Evolutionary conservation across 2,797 vertebrate genomes (phyloP).

Genomic region (Scolopax rusticola): DNA sequence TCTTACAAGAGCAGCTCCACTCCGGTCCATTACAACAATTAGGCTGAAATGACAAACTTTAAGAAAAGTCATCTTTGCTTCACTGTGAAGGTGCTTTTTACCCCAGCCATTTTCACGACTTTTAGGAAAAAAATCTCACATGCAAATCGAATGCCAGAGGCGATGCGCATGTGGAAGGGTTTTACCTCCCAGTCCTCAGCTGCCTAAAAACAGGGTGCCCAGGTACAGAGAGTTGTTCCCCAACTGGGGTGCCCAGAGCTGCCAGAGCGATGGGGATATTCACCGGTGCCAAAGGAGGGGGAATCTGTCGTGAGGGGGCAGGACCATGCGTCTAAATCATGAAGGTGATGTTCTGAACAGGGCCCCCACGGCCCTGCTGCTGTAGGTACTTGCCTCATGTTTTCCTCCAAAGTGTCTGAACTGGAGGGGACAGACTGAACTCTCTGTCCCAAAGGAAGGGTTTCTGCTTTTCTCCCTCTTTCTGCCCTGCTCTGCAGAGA

Average conservation of each 20-base stretch:
- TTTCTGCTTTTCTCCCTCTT: neutral
- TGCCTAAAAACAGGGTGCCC: neutral
- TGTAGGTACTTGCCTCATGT: neutral
- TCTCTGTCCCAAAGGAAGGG: neutral
- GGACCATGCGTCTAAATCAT: rapidly evolving
- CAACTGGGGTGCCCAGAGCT: neutral
- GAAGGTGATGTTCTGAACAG: neutral
- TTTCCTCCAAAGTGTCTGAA: neutral
- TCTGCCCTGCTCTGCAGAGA: neutral
- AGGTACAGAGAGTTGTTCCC: neutral
- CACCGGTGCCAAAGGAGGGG: neutral
- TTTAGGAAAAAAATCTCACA: neutral
- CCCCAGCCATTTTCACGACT: neutral
- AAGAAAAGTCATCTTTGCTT: neutral
- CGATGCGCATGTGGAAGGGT: neutral
- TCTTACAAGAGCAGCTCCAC: neutral
- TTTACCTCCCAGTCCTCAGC: neutral
- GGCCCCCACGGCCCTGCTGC: neutral
- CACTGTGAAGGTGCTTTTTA: neutral
- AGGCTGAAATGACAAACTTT: neutral
- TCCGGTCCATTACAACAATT: neutral
- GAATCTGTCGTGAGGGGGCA: neutral
- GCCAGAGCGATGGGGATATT: rapidly evolving
- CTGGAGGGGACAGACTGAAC: too few species aligned
- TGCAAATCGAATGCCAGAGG: neutral